phyloP scores from a whole-genome alignment of 2,113 vertebrate genomes.

The Regulus satrapa region DNA sequence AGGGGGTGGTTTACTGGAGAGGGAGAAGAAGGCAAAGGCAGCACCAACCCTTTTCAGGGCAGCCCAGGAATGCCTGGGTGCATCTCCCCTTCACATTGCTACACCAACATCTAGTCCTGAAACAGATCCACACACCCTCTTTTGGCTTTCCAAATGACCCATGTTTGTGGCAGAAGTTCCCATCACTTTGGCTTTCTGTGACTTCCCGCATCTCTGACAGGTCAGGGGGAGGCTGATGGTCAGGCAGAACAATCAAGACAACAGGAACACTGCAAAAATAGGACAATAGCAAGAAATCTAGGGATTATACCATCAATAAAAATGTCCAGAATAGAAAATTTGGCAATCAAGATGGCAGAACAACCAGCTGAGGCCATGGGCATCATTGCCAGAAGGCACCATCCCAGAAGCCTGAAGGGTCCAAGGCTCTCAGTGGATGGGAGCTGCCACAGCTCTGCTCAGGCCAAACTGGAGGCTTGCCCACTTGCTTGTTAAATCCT shows the following conservation, averaged over 20 bases:
- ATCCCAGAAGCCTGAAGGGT: not conserved
- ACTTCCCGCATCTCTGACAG: fast-evolving
- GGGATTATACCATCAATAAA: not conserved
- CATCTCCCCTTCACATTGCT: not conserved
- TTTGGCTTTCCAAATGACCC: not conserved
- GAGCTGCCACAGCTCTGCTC: not conserved
- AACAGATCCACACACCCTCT: not conserved
- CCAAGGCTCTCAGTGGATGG: not conserved
- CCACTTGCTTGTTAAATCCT: not conserved
- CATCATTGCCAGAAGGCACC: not conserved
- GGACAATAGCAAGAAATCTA: not conserved
- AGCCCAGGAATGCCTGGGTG: not conserved
- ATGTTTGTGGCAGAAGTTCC: not conserved
- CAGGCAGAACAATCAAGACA: not conserved
- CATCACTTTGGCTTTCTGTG: not conserved
- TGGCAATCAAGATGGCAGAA: not conserved
- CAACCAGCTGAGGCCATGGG: not conserved
- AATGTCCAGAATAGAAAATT: not conserved
- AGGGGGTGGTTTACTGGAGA: not conserved
- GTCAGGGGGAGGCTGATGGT: not conserved
- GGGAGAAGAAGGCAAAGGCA: not conserved
- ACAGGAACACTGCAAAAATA: not conserved
- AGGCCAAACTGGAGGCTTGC: not conserved
- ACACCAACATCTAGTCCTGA: not conserved
- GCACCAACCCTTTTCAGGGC: not conserved